Evolutionary conservation across 2,888 invertebrate species (phyloP).

Genomic region (Zhengitettix transpicula): DNA sequence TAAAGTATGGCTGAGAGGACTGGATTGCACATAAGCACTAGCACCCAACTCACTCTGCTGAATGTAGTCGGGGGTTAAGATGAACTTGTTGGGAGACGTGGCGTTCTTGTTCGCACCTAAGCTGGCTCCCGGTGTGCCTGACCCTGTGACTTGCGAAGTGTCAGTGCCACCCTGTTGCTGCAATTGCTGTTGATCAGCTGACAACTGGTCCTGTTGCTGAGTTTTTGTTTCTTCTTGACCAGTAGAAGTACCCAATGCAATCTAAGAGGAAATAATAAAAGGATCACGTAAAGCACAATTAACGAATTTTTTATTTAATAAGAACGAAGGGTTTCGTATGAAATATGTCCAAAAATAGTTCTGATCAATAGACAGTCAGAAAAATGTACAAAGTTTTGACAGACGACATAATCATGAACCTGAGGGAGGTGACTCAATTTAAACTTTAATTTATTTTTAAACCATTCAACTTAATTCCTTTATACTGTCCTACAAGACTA

Average conservation of each 20-base stretch:
- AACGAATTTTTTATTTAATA: too few relatives aligned
- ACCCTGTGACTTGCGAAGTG: not conserved
- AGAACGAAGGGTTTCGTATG: too few relatives aligned
- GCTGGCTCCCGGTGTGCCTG: not conserved
- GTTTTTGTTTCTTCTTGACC: not conserved
- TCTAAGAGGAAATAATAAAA: not conserved
- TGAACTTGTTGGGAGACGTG: conserved; percentile 42
- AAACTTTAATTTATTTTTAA: too few relatives aligned
- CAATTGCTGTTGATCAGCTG: conserved; percentile 23
- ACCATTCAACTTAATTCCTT: too few relatives aligned
- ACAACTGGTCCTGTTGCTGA: conserved; percentile 2
- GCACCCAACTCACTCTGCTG: conserved; percentile 64
- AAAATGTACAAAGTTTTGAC: too few relatives aligned
- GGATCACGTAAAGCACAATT: too few relatives aligned
- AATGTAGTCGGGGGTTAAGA: conserved; percentile 81
- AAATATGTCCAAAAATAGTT: too few relatives aligned
- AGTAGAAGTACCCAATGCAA: not conserved
- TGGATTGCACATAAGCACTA: not conserved
- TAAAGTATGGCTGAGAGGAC: not conserved
- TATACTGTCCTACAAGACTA: too few relatives aligned
- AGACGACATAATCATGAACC: too few relatives aligned
- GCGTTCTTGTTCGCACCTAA: not conserved
- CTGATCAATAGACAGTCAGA: too few relatives aligned
- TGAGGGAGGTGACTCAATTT: too few relatives aligned
- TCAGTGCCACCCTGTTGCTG: conserved; percentile 17